phyloP scores from a whole-genome alignment of 1,140 invertebrate genomes.

The Prorops nasuta region DNA sequence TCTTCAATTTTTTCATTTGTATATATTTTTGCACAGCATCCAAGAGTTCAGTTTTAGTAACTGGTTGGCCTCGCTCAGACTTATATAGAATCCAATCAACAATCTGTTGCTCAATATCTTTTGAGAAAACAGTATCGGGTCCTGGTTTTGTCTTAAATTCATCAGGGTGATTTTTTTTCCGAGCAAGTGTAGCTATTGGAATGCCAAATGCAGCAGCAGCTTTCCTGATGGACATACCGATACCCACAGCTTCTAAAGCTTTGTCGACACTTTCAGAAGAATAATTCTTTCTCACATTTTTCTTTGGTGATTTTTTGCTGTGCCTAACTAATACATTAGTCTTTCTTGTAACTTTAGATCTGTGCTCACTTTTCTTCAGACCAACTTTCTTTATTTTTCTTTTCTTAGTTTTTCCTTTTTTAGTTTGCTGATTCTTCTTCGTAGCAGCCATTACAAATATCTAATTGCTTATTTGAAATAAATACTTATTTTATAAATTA shows the following conservation, averaged over 20 bases:
- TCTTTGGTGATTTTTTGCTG: background rate
- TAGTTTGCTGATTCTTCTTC: too few relatives aligned
- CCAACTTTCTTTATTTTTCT: too few relatives aligned
- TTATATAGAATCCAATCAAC: slow-evolving; percentile 18
- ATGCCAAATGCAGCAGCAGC: background rate
- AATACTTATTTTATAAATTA: too few relatives aligned
- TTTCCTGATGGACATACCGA: background rate
- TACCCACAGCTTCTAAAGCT: background rate
- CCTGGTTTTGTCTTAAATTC: slow-evolving; percentile 2
- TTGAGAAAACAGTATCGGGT: slow-evolving; percentile 10
- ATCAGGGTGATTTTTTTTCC: background rate
- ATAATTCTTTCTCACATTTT: background rate
- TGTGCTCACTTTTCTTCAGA: background rate
- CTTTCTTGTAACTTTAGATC: background rate
- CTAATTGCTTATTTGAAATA: too few relatives aligned
- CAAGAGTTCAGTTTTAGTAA: slow-evolving; percentile 30
- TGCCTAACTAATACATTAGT: background rate
- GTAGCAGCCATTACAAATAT: too few relatives aligned
- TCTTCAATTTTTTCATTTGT: slow-evolving; percentile 27
- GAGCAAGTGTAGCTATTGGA: background rate
- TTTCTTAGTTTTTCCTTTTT: too few relatives aligned
- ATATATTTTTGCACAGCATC: slow-evolving; percentile 38
- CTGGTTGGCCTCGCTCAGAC: slow-evolving; percentile 27
- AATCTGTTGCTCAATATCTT: slow-evolving; percentile 11
- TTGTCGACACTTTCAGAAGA: background rate